Conservation (phyloP, 2,888 invertebrate genomes). For the Glaucopsyche alexis region DNA sequence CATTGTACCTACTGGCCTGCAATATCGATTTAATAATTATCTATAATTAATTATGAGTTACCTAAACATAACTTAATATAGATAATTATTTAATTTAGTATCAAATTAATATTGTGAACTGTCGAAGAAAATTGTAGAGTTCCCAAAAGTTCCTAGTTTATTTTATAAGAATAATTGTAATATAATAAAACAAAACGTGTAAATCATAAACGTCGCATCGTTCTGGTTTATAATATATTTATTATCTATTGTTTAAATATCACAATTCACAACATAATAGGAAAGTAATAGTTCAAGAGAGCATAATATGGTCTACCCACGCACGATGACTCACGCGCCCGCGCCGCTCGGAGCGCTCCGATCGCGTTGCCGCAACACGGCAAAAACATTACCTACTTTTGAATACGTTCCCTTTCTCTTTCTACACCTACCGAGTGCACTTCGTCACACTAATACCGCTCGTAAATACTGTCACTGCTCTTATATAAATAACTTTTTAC, state of each 20-base stretch:
- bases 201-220: too few species aligned
- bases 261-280: conserved; percentile 48
- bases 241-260: background rate
- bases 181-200: too few species aligned
- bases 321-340: conserved; percentile 72
- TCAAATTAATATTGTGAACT: too few species aligned
- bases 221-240: too few species aligned
- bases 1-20: too few species aligned
- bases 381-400: conserved; percentile 80
- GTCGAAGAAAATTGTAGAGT: too few species aligned
- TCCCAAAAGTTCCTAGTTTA: too few species aligned
- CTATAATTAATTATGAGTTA: too few species aligned
- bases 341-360: conserved; percentile 32
- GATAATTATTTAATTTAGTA: too few species aligned
- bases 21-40: too few species aligned
- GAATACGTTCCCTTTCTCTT: conserved; percentile 79
- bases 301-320: conserved; percentile 75
- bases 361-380: conserved; percentile 57
- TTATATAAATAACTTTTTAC: conserved; percentile 11
- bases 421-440: conserved; percentile 68
- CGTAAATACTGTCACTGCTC: conserved; percentile 33
- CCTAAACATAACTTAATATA: too few species aligned
- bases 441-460: conserved; percentile 45
- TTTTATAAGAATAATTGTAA: too few species aligned
- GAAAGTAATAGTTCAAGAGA: conserved; percentile 64